These are phyloP conservation scores for Helicoverpa zea DNA, from an alignment of 1,140 invertebrate species.

Conservation along the genomic window DNA sequence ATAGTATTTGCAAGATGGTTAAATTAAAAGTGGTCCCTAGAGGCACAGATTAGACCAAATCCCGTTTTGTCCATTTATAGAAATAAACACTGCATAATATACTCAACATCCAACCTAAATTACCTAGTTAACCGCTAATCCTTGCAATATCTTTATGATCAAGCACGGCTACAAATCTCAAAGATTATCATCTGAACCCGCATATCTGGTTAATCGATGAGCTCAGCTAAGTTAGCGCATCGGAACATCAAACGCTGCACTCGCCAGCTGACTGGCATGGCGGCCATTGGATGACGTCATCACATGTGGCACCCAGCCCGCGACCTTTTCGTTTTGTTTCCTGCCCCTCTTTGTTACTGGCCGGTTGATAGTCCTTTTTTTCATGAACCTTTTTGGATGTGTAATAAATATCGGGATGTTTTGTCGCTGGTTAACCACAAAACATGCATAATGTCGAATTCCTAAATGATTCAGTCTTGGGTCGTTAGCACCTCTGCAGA, in stretches of 20 bases:
- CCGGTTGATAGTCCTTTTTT: slow-evolving; percentile 33
- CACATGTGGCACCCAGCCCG: slow-evolving; percentile 71
- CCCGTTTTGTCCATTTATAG: not conserved
- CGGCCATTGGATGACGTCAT: slow-evolving; percentile 67
- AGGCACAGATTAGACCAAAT: not conserved
- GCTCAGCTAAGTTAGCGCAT: slow-evolving; percentile 26
- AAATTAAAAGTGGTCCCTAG: too few relatives aligned
- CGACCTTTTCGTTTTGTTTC: slow-evolving; percentile 58
- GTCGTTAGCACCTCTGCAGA: too few relatives aligned
- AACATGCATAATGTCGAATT: not conserved
- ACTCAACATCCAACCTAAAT: not conserved
- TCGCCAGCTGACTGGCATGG: slow-evolving; percentile 66
- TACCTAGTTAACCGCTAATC: slow-evolving; percentile 3
- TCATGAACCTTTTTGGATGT: slow-evolving; percentile 16
- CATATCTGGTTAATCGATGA: slow-evolving; percentile 19
- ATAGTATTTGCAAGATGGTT: too few relatives aligned
- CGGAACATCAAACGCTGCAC: slow-evolving; percentile 34
- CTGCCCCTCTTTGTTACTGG: slow-evolving; percentile 49
- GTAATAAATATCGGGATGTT: not conserved
- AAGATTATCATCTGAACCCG: slow-evolving; percentile 12
- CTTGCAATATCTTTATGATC: not conserved
- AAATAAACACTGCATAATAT: not conserved
- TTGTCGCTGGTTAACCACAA: not conserved
- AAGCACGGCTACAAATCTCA: slow-evolving; percentile 1
- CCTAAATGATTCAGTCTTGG: not conserved